Evolutionary conservation across 1,140 invertebrate species (phyloP).

Genomic region (Megalopta genalis): DNA sequence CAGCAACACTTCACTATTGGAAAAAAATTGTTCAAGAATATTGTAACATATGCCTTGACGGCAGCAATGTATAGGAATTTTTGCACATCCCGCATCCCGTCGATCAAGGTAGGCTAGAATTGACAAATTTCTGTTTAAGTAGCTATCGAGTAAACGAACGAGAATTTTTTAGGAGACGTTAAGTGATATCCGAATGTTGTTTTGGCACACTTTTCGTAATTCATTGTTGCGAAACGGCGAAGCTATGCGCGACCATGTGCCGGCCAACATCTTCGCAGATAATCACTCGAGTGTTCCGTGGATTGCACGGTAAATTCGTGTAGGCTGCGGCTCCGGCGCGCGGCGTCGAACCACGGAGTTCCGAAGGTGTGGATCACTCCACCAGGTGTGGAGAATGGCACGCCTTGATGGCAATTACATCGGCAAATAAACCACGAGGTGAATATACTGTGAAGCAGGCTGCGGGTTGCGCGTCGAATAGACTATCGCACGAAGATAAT

Average conservation of each 20-base stretch:
- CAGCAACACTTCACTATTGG: too few species aligned
- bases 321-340: constrained; percentile 49
- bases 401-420: constrained; percentile 66
- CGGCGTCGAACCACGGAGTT: constrained; percentile 47
- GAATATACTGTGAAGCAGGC: constrained; percentile 60
- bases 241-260: neutral
- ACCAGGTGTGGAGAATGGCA: constrained; percentile 64
- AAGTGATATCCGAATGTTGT: too few species aligned
- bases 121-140: too few species aligned
- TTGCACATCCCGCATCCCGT: too few species aligned
- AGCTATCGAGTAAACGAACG: too few species aligned
- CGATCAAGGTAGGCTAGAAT: too few species aligned
- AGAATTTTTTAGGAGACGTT: too few species aligned
- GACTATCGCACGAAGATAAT: constrained; percentile 57
- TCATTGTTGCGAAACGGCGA: too few species aligned
- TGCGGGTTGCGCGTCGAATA: constrained; percentile 60
- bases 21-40: too few species aligned
- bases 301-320: constrained; percentile 30
- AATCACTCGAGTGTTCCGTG: neutral
- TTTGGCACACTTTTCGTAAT: too few species aligned
- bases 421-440: constrained; percentile 66
- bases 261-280: neutral
- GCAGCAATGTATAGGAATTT: too few species aligned
- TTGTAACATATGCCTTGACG: too few species aligned
- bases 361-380: constrained; percentile 59